Conservation (phyloP, 2,113 vertebrate genomes). For the Cephalopholis sonnerati region DNA sequence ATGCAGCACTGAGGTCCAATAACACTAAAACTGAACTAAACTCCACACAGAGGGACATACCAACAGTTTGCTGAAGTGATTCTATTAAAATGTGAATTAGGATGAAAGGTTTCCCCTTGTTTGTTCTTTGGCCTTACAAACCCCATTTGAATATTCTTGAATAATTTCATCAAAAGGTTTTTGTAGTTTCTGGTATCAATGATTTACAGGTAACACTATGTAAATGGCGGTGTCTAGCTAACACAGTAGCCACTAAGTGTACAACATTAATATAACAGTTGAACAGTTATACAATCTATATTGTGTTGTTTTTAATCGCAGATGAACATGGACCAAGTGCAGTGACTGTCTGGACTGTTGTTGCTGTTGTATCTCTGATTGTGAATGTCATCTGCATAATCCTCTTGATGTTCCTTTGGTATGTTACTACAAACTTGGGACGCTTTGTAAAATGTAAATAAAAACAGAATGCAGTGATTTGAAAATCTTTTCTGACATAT, state of each 20-base stretch:
- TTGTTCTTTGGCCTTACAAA: too few relatives aligned
- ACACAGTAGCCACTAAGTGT: neutral
- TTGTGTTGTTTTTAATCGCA: neutral
- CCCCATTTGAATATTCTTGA: too few relatives aligned
- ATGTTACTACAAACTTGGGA: neutral
- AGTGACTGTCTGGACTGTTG: slow-evolving; percentile 4
- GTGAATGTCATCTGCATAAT: slow-evolving; percentile 25
- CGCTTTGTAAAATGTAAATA: too few relatives aligned
- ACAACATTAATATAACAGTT: neutral
- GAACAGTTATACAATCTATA: neutral
- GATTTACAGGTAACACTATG: neutral
- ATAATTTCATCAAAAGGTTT: too few relatives aligned
- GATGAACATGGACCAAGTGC: neutral
- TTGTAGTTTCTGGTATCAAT: neutral
- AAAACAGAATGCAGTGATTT: too few relatives aligned
- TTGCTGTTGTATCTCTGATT: slow-evolving; percentile 30
- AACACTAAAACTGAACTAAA: too few relatives aligned
- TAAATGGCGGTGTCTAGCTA: neutral
- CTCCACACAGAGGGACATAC: too few relatives aligned
- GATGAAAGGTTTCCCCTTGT: too few relatives aligned
- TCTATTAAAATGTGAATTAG: too few relatives aligned
- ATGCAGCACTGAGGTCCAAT: too few relatives aligned
- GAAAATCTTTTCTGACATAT: too few relatives aligned
- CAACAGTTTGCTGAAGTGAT: too few relatives aligned
- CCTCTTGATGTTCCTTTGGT: slow-evolving; percentile 13